Conservation (phyloP, 1,140 invertebrate genomes). For the Amyelois transitella region DNA sequence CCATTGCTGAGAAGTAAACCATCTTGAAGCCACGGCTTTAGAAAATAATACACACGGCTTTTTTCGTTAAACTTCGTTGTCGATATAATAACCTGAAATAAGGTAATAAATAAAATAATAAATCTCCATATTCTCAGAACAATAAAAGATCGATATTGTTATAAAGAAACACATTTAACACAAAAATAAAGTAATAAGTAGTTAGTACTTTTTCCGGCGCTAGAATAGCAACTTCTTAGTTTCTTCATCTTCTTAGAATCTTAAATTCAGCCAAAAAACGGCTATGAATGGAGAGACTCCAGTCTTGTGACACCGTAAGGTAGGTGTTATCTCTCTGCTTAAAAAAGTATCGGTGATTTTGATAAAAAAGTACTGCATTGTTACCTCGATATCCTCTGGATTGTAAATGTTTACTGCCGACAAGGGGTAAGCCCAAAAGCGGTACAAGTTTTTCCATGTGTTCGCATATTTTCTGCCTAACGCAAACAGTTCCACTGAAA, state of each 20-base stretch:
- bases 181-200: no score
- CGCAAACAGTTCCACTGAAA: conserved; percentile 31
- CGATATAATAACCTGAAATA: conserved; percentile 38
- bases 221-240: no score
- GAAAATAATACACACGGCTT: conserved; percentile 28
- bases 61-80: conserved; percentile 39
- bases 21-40: conserved; percentile 38
- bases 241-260: no score
- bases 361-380: not conserved
- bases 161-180: not conserved
- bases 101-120: not conserved
- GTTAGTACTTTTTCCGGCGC: no score
- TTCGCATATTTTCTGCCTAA: conserved; percentile 21
- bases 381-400: conserved; percentile 47
- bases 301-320: not conserved
- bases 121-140: not conserved
- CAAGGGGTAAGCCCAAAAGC: conserved; percentile 27
- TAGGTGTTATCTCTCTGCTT: not conserved
- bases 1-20: conserved; percentile 39
- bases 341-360: not conserved
- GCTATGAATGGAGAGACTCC: no score
- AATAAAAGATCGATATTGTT: not conserved
- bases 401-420: conserved; percentile 34
- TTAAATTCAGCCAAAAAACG: no score
- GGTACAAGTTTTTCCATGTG: conserved; percentile 29